Conservation (phyloP, 53 echinoderm and acorn worm species). For the Zoroaster sp. region DNA sequence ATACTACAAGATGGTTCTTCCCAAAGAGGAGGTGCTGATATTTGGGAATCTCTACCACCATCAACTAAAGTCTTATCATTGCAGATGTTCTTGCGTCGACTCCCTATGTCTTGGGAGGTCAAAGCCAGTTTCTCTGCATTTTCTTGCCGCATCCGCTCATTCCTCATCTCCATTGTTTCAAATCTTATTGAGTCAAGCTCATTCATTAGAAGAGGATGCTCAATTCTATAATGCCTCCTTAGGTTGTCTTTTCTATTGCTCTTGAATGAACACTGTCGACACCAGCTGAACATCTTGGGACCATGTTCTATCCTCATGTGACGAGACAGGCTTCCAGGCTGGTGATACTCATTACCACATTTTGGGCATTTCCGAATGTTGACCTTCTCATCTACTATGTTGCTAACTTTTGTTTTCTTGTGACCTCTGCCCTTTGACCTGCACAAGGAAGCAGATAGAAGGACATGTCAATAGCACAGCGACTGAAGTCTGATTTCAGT, state of each 20-base stretch:
- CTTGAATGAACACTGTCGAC: constrained; percentile 4
- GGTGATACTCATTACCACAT: not conserved
- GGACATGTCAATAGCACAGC: constrained; percentile 40
- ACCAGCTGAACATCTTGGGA: constrained; percentile 8
- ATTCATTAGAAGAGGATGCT: not conserved
- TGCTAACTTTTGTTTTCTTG: not conserved
- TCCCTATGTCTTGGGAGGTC: not conserved
- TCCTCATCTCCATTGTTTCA: not conserved
- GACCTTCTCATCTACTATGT: not conserved
- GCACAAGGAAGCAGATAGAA: constrained; percentile 47
- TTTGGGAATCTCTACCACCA: not conserved
- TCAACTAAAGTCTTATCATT: not conserved
- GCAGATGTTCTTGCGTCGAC: constrained; percentile 15
- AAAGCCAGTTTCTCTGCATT: not conserved
- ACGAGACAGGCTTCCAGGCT: constrained; percentile 3
- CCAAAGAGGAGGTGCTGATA: not conserved
- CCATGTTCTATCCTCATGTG: constrained; percentile 27
- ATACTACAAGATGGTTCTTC: not conserved
- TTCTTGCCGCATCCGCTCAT: not conserved
- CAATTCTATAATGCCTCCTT: constrained; percentile 5
- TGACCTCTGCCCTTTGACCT: constrained; percentile 27
- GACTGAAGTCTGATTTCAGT: not conserved
- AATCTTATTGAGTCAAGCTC: constrained; percentile 9
- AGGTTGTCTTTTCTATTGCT: constrained; percentile 1
- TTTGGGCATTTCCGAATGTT: not conserved